These are phyloP conservation scores for Siderastrea siderea DNA, from an alignment of 92 coral and sea anemone genomes.

Conservation along the genomic window DNA sequence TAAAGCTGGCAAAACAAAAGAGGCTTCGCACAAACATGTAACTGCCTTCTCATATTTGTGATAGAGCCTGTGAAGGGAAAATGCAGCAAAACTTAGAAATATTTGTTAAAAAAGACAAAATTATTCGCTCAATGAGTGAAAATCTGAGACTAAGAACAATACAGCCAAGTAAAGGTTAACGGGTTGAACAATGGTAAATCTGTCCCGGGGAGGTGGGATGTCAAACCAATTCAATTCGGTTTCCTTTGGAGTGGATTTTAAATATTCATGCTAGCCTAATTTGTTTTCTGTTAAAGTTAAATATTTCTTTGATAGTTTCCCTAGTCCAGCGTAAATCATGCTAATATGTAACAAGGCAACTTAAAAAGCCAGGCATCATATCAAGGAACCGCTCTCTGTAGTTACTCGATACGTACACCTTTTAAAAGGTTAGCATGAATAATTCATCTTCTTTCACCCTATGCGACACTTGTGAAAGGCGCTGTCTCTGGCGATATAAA, in stretches of 20 bases:
- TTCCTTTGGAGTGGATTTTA: constrained; percentile 10
- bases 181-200: not conserved
- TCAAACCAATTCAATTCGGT: constrained; percentile 10
- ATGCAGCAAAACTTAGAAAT: not conserved
- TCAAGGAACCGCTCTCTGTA: too few relatives aligned
- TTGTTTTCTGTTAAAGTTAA: not conserved
- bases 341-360: too few relatives aligned
- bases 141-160: not conserved
- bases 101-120: not conserved
- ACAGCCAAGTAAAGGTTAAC: not conserved
- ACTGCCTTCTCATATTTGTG: not conserved
- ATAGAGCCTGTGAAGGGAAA: not conserved
- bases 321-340: not conserved
- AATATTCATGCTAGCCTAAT: constrained; percentile 14
- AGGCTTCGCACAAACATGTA: not conserved
- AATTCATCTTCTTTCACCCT: too few relatives aligned
- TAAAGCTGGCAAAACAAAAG: not conserved
- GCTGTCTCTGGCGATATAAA: too few relatives aligned
- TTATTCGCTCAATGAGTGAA: not conserved
- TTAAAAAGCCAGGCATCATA: too few relatives aligned
- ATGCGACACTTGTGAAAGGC: too few relatives aligned
- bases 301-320: not conserved
- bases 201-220: not conserved
- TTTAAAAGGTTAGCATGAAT: too few relatives aligned
- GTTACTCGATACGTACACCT: too few relatives aligned